phyloP scores from a whole-genome alignment of 2,888 invertebrate species.

The Zaprionus bogoriensis region DNA sequence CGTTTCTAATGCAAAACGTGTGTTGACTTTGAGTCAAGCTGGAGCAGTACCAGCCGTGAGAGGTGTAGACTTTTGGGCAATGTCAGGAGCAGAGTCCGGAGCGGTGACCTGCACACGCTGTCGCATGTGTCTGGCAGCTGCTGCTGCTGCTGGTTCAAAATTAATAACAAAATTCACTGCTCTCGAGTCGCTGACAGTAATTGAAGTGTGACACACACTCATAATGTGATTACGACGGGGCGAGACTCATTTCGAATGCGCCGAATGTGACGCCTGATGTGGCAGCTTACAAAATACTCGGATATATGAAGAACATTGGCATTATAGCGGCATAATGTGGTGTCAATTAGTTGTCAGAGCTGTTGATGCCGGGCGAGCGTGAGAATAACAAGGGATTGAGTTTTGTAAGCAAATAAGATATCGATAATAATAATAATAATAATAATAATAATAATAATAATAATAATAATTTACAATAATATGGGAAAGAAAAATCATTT shows the following conservation, averaged over 20 bases:
- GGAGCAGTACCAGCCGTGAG: background rate
- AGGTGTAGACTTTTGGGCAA: too few species aligned
- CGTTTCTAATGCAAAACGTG: constrained; percentile 74
- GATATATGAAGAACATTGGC: background rate
- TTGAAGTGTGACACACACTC: constrained; percentile 70
- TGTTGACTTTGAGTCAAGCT: constrained; percentile 25
- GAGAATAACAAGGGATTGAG: too few species aligned
- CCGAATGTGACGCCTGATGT: constrained; percentile 20
- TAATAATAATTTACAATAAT: too few species aligned
- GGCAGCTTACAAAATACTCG: constrained; percentile 47
- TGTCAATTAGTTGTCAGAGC: too few species aligned
- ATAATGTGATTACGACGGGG: constrained; percentile 61
- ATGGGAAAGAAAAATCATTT: too few species aligned
- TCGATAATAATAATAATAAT: too few species aligned
- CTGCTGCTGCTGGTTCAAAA: constrained; percentile 49
- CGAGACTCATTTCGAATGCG: constrained; percentile 51
- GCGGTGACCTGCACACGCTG: constrained; percentile 41
- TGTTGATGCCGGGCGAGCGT: too few species aligned
- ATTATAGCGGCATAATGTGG: constrained; percentile 21
- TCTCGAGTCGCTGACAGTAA: constrained; percentile 70
- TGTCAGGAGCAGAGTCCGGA: background rate
- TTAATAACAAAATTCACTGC: constrained; percentile 61
- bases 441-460: too few species aligned
- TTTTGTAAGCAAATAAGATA: too few species aligned
- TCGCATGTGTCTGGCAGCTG: constrained; percentile 65